A percentile compares a stretch with the other conserved stretches of the same genome.
phyloP scores from a whole-genome alignment of 1,140 invertebrate species.

The Octopus bimaculoides region DNA sequence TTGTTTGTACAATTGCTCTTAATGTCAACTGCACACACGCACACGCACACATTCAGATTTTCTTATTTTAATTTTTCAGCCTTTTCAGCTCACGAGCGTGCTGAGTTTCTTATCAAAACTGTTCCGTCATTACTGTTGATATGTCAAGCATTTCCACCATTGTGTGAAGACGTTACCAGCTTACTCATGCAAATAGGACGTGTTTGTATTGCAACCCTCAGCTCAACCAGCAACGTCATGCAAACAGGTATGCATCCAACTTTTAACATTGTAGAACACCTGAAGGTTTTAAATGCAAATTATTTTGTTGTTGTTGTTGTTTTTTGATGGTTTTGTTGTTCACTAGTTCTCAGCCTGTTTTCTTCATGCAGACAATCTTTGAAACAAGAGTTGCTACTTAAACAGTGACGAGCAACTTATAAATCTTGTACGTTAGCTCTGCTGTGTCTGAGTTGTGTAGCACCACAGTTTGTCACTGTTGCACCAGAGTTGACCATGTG shows the following conservation, averaged over 20 bases:
- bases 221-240: slow-evolving; percentile 34
- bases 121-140: slow-evolving; percentile 82
- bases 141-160: slow-evolving; percentile 86
- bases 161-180: slow-evolving; percentile 83
- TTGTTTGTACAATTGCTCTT: neutral
- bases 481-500: no score
- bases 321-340: no score
- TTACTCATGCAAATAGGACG: slow-evolving; percentile 82
- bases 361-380: no score
- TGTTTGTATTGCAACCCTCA: slow-evolving; percentile 75
- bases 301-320: no score
- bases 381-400: no score
- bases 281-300: no score
- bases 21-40: neutral
- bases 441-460: no score
- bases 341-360: no score
- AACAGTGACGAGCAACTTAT: no score
- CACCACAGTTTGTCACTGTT: no score
- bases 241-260: slow-evolving; percentile 23
- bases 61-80: slow-evolving; percentile 61
- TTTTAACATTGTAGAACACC: no score
- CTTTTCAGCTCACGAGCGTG: slow-evolving; percentile 73
- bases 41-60: neutral
- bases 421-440: no score
- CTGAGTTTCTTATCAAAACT: slow-evolving; percentile 78